A percentile compares a stretch with the other conserved stretches of the same genome.
These are phyloP conservation scores for Chelonia mydas DNA, from an alignment of 2,797 vertebrate genomes.

Conservation along the genomic window DNA sequence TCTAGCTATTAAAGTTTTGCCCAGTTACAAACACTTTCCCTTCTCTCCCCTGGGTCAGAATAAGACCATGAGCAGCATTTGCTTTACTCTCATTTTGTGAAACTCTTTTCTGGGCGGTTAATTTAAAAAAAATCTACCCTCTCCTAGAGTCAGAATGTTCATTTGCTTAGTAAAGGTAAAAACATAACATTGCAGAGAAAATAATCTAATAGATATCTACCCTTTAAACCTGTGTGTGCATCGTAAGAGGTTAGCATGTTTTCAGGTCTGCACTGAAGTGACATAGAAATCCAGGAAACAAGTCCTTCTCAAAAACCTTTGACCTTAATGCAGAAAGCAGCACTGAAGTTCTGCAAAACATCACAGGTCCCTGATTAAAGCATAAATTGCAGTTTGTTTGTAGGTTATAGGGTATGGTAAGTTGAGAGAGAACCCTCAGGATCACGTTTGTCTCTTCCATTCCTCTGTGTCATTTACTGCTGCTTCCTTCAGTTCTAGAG, in stretches of 20 bases:
- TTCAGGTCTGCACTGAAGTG: background rate
- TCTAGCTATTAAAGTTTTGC: constrained; percentile 30
- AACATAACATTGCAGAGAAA: constrained; percentile 2
- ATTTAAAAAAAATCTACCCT: constrained; percentile 16
- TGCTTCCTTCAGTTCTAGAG: background rate
- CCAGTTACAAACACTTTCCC: background rate
- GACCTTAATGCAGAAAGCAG: background rate
- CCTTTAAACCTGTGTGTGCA: background rate
- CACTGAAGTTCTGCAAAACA: background rate
- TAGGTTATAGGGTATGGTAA: background rate
- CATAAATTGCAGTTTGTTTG: background rate
- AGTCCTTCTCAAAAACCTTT: background rate
- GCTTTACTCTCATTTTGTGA: background rate
- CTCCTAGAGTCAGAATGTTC: background rate
- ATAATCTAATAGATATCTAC: background rate
- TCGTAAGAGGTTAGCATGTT: background rate
- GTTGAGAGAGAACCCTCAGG: background rate
- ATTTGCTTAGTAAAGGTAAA: constrained; percentile 9
- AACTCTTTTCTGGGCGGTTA: constrained; percentile 31
- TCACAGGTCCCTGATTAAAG: constrained; percentile 11
- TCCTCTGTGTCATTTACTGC: background rate
- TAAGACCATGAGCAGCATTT: background rate
- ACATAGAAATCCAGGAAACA: background rate
- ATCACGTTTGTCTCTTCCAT: constrained; percentile 4
- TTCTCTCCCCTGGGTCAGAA: background rate